Conservation (phyloP, 1,140 invertebrate genomes). For the Drosophila nigromelanica region DNA sequence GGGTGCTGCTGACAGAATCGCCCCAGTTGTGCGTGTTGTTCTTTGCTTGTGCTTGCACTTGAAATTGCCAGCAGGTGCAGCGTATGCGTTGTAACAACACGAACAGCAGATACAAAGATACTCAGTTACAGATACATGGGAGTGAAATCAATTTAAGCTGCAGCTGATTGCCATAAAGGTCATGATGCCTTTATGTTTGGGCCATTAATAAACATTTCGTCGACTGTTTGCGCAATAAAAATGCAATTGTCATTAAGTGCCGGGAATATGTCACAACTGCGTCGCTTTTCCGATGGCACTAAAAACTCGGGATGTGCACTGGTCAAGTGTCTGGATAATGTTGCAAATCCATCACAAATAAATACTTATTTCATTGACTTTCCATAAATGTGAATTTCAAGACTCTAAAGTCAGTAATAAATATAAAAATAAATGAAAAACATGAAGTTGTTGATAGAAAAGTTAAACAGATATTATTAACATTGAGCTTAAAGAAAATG, state of each 20-base stretch:
- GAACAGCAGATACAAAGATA: constrained; percentile 8
- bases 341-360: constrained; percentile 16
- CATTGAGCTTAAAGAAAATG: too few relatives aligned
- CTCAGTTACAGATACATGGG: constrained; percentile 33
- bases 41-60: constrained; percentile 70
- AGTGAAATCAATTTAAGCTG: constrained; percentile 73
- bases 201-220: constrained; percentile 80
- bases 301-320: constrained; percentile 27
- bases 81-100: constrained; percentile 69
- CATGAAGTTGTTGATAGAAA: too few relatives aligned
- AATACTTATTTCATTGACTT: constrained; percentile 11
- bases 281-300: constrained; percentile 26
- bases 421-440: not conserved
- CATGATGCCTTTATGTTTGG: constrained; percentile 65
- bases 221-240: constrained; percentile 79
- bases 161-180: constrained; percentile 51
- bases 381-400: not conserved
- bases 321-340: constrained; percentile 37
- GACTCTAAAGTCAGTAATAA: not conserved
- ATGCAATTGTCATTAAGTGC: constrained; percentile 81
- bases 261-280: constrained; percentile 51
- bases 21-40: constrained; percentile 74
- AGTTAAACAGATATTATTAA: too few relatives aligned
- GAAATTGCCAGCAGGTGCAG: constrained; percentile 84
- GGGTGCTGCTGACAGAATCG: constrained; percentile 36